These are phyloP conservation scores for Sander vitreus DNA, from an alignment of 2,113 vertebrate species.

Conservation along the genomic window DNA sequence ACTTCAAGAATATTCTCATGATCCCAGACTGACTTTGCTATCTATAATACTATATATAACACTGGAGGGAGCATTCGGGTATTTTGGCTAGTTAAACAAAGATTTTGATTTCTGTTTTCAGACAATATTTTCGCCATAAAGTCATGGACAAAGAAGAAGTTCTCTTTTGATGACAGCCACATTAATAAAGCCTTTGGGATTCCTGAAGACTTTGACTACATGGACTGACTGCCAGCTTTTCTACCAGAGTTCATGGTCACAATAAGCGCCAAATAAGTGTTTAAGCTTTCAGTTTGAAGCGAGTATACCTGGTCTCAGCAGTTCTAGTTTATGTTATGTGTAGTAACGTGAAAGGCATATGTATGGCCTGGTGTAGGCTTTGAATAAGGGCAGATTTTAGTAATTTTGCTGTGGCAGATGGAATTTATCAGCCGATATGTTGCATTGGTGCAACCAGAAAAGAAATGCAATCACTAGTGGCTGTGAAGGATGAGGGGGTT, in stretches of 20 bases:
- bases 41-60: not conserved
- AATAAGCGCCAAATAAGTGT: not conserved
- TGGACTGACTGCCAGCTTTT: constrained; percentile 85
- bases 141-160: constrained; percentile 98
- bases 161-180: constrained; percentile 92
- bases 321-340: constrained; percentile 25
- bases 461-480: constrained; percentile 49
- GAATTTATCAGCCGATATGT: constrained; percentile 37
- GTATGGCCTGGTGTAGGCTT: not conserved
- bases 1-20: not conserved
- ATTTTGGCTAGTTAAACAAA: not conserved
- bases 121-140: constrained; percentile 98
- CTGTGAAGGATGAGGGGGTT: constrained; percentile 20
- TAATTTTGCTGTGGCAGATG: constrained; percentile 25
- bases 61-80: not conserved
- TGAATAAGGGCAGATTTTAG: constrained; percentile 1
- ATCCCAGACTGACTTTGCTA: constrained; percentile 3
- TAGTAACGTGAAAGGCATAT: constrained; percentile 7
- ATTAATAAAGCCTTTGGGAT: constrained; percentile 98
- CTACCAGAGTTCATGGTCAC: not conserved
- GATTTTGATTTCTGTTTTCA: constrained; percentile 76
- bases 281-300: constrained; percentile 19
- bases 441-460: constrained; percentile 70
- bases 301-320: not conserved
- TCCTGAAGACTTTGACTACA: constrained; percentile 97